These are phyloP conservation scores for Coleophora deauratella DNA, from an alignment of 2,888 invertebrate genomes.

Conservation along the genomic window DNA sequence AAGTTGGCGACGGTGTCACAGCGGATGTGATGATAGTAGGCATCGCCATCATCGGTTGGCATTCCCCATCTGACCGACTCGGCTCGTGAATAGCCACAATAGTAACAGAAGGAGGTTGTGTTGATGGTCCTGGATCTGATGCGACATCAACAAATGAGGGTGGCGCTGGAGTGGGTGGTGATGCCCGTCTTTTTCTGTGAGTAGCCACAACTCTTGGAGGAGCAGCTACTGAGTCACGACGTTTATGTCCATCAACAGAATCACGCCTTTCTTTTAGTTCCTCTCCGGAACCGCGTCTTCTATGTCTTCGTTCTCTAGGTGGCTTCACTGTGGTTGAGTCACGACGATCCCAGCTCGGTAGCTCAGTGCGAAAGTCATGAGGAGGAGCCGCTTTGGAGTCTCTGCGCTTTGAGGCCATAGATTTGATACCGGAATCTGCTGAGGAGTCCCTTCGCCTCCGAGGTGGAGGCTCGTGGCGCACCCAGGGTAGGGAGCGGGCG, in stretches of 20 bases:
- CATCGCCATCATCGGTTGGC: conserved; percentile 70
- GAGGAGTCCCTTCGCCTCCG: conserved; percentile 90
- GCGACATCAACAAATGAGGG: conserved; percentile 73
- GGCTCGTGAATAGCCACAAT: conserved; percentile 63
- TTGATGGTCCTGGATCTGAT: conserved; percentile 78
- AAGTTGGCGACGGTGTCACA: conserved; percentile 87
- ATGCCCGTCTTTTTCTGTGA: conserved; percentile 70
- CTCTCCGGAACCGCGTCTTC: conserved; percentile 78
- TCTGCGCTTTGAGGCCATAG: conserved; percentile 80
- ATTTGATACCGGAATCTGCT: conserved; percentile 88
- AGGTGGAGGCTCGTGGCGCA: conserved; percentile 74
- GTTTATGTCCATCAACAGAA: conserved; percentile 78
- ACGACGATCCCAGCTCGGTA: conserved; percentile 78
- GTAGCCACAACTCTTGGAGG: conserved; percentile 78
- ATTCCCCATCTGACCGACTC: conserved; percentile 75
- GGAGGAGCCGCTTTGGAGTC: conserved; percentile 78
- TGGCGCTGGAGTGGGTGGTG: conserved; percentile 56
- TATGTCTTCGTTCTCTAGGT: conserved; percentile 57
- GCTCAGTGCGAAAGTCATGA: conserved; percentile 80
- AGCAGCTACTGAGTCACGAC: conserved; percentile 79
- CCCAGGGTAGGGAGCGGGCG: conserved; percentile 89
- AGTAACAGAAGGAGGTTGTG: conserved; percentile 59
- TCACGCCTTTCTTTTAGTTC: conserved; percentile 76
- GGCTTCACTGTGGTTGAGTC: conserved; percentile 76
- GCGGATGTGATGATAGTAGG: conserved; percentile 89